These are phyloP conservation scores for Acrobasis suavella DNA, from an alignment of 2,888 invertebrate species.

Conservation along the genomic window DNA sequence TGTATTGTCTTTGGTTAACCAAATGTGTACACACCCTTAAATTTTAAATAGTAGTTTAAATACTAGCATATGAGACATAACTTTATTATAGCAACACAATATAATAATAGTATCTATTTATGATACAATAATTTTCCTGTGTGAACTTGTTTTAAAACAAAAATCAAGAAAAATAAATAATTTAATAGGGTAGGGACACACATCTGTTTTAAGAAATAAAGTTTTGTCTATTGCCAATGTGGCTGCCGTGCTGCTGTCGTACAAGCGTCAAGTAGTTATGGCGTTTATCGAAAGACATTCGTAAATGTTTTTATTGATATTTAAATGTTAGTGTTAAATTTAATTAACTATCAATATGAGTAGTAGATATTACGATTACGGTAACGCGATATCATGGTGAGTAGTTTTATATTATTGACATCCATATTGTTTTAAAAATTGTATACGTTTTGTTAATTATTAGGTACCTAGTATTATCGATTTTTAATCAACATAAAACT, in stretches of 20 bases:
- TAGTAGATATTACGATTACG: constrained; percentile 82
- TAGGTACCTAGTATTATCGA: constrained; percentile 1
- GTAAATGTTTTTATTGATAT: constrained; percentile 55
- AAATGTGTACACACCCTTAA: constrained; percentile 9
- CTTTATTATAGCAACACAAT: too few species aligned
- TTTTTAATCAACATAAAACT: constrained; percentile 9
- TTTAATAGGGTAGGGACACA: constrained; percentile 8
- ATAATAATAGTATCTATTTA: not conserved
- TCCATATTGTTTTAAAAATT: constrained; percentile 70
- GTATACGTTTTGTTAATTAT: constrained; percentile 57
- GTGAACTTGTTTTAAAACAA: not conserved
- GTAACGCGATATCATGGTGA: constrained; percentile 81
- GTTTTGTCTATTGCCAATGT: constrained; percentile 73
- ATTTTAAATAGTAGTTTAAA: not conserved
- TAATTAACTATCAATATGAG: constrained; percentile 73
- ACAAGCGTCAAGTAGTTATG: constrained; percentile 72
- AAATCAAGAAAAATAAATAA: not conserved
- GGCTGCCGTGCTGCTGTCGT: constrained; percentile 53
- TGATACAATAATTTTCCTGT: not conserved
- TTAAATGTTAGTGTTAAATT: constrained; percentile 60
- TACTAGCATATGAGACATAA: too few species aligned
- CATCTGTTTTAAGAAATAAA: constrained; percentile 39
- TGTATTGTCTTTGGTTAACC: constrained; percentile 31
- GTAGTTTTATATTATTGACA: constrained; percentile 60
- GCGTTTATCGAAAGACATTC: constrained; percentile 66